Evolutionary conservation across 2,888 invertebrate genomes (phyloP).

Genomic region (Nysson spinosus): DNA sequence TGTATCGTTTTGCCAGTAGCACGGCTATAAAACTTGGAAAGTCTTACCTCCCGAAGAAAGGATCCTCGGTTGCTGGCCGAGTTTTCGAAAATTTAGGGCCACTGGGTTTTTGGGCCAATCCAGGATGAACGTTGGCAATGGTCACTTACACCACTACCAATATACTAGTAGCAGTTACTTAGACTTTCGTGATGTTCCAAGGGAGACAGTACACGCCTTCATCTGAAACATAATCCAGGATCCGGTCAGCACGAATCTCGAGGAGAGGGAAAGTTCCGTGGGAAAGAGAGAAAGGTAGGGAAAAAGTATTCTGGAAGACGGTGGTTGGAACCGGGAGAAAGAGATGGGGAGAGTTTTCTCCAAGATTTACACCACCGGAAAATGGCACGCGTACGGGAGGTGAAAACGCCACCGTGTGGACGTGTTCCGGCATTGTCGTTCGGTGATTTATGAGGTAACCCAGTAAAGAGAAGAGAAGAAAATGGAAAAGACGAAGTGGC

Average conservation of each 20-base stretch:
- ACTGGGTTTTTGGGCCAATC: slow-evolving; percentile 54
- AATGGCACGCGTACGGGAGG: neutral
- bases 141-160: no score
- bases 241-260: no score
- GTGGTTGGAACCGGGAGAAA: no score
- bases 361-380: slow-evolving; percentile 6
- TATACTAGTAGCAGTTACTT: no score
- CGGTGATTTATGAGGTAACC: slow-evolving; percentile 28
- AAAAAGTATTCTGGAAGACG: no score
- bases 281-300: no score
- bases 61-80: slow-evolving; percentile 38
- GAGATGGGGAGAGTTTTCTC: slow-evolving; percentile 24
- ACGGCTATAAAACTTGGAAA: slow-evolving; percentile 55
- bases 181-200: no score
- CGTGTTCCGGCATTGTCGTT: slow-evolving; percentile 1
- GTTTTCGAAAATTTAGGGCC: slow-evolving; percentile 58
- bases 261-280: no score
- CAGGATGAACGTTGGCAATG: neutral
- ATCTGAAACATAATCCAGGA: no score
- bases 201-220: no score
- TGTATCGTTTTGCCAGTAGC: slow-evolving; percentile 14
- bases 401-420: slow-evolving; percentile 13
- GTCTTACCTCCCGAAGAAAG: slow-evolving; percentile 34
- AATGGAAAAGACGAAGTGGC: slow-evolving; percentile 6
- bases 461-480: neutral